Evolutionary conservation across 2,113 vertebrate species (phyloP), one percentile per base, ranked within the genome.

Genomic region (Atherinomorus stipes): DNA sequence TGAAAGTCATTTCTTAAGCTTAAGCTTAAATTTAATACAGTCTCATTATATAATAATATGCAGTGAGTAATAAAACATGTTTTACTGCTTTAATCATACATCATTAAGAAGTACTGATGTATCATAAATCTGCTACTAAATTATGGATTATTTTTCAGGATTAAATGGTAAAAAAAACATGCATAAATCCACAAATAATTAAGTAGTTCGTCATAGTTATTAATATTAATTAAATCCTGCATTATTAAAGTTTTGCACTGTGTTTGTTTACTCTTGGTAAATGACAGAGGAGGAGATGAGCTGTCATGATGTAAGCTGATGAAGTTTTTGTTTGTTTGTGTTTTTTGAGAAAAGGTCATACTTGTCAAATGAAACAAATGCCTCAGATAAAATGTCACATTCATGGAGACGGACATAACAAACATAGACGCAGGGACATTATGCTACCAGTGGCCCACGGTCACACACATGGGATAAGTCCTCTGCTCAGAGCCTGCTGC

Each of bases 401-500:
- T 23, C 61, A 49, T 8, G 51, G 6, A 21, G 2, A 66, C 19
- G 47, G 31, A 69, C 42, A 51, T 9, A 18, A 34, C 44, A 44
- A 42, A 38, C 18, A 44, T 19, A 31, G 9, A 4, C 22, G 53
- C 50, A 54, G 1, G 63, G 4, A 22, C 44, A 49, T 26, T 25
- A 6, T 67, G 38, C 50, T 56, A 52, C 60, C 61, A 45, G 60
- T 42, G 57, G n/a, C 21, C 13, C 13, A 53, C 22, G 50, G 65
- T 16, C 66, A 23, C 2, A 12, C 15, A 4, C 40, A 6, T 11
- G 31, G 60, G 72, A 57, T 67, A 74, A 76, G 58, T 76, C 68
- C 83, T 75, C 47, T 52, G 31, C 56, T 70, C 26, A 78, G 74
- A 75, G 81, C 81, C 65, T 37, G 61, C 10, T 78, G 86, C 81